Percentiles rank a stretch among this genome's conserved stretches.
phyloP scores from a whole-genome alignment of 2,888 invertebrate species.

The Esperia sulphurella region DNA sequence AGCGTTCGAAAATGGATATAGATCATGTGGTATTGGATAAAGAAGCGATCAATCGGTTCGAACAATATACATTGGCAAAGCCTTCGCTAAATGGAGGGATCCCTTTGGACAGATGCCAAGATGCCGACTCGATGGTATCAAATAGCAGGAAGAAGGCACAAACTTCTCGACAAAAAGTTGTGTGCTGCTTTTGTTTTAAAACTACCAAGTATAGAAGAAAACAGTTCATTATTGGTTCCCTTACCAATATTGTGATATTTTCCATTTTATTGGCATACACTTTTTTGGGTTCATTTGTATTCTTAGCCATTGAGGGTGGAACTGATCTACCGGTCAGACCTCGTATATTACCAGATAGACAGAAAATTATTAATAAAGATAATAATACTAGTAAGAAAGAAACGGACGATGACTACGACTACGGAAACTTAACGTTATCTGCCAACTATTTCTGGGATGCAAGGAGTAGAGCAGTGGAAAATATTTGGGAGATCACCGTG shows the following conservation, averaged over 20 bases:
- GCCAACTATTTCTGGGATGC: slow-evolving; percentile 75
- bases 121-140: slow-evolving; percentile 71
- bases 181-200: slow-evolving; percentile 78
- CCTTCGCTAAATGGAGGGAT: slow-evolving; percentile 72
- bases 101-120: slow-evolving; percentile 77
- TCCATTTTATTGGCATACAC: slow-evolving; percentile 90
- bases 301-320: slow-evolving; percentile 90
- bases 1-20: slow-evolving; percentile 62
- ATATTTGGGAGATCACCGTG: slow-evolving; percentile 94
- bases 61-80: slow-evolving; percentile 73
- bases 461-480: slow-evolving; percentile 84
- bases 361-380: slow-evolving; percentile 74
- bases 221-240: slow-evolving; percentile 85
- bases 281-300: slow-evolving; percentile 87
- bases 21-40: slow-evolving; percentile 74
- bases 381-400: slow-evolving; percentile 57
- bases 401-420: slow-evolving; percentile 59
- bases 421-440: slow-evolving; percentile 60
- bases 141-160: slow-evolving; percentile 71
- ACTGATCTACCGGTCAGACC: slow-evolving; percentile 75
- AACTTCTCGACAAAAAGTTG: slow-evolving; percentile 71
- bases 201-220: slow-evolving; percentile 75
- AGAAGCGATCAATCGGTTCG: slow-evolving; percentile 73
- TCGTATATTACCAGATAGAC: slow-evolving; percentile 70
- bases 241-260: slow-evolving; percentile 91